Percentiles rank a stretch among this genome's conserved stretches.
phyloP scores from a whole-genome alignment of 2,113 vertebrate species.

The Tachysurus fulvidraco region DNA sequence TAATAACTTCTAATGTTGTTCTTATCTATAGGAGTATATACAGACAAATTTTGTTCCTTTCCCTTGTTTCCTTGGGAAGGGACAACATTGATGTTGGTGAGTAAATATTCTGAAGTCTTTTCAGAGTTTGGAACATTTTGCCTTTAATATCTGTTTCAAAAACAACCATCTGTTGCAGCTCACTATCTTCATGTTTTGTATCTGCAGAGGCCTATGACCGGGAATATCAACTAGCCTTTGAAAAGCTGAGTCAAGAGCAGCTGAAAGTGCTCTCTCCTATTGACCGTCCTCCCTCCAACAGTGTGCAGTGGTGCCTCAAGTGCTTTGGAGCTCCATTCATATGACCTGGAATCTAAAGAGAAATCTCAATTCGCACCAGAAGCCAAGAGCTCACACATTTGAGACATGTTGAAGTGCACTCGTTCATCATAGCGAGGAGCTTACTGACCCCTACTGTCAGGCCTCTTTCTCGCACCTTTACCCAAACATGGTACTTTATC shows the following conservation, averaged over 20 bases:
- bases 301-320: constrained; percentile 86
- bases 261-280: constrained; percentile 81
- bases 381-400: background rate
- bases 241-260: constrained; percentile 79
- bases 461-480: constrained; percentile 32
- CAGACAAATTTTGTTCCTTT: constrained; percentile 93
- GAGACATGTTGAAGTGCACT: background rate
- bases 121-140: background rate
- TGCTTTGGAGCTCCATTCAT: constrained; percentile 87
- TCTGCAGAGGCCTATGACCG: constrained; percentile 92
- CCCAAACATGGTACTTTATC: constrained; percentile 61
- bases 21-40: constrained; percentile 85
- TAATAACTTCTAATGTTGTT: background rate
- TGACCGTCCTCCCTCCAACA: constrained; percentile 81
- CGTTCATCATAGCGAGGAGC: background rate
- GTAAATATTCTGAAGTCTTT: constrained; percentile 53
- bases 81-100: constrained; percentile 97
- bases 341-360: constrained; percentile 63
- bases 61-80: constrained; percentile 90
- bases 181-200: background rate
- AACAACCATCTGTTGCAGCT: background rate
- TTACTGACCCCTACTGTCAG: background rate
- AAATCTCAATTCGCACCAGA: background rate
- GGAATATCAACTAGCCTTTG: constrained; percentile 85
- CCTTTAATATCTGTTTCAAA: background rate